Evolutionary conservation across 2,888 invertebrate species (phyloP).

Genomic region (Stegophylla sp.): DNA sequence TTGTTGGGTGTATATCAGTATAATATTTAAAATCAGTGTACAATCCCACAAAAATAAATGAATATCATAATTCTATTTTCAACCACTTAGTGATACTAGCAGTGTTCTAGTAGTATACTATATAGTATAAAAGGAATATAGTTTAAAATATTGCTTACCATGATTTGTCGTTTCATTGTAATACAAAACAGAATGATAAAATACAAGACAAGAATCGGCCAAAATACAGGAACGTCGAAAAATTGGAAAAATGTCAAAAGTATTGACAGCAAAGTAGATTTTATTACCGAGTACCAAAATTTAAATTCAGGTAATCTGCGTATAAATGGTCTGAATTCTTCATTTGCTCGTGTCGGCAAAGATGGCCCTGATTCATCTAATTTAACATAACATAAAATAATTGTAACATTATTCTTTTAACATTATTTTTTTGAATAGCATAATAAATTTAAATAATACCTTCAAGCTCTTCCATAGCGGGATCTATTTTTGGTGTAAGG

Average conservation of each 20-base stretch:
- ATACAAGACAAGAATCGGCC: conserved; percentile 99
- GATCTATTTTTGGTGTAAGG: conserved; percentile 99
- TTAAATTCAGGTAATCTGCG: conserved; percentile 96
- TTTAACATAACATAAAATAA: conserved; percentile 59
- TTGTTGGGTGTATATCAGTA: too few relatives aligned
- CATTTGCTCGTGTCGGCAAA: conserved; percentile 91
- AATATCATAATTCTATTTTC: not conserved
- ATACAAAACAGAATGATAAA: conserved; percentile 97
- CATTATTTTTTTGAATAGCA: conserved; percentile 63
- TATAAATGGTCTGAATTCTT: conserved; percentile 99
- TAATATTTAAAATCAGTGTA: too few relatives aligned
- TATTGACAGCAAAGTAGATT: conserved; percentile 88
- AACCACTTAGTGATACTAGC: too few relatives aligned
- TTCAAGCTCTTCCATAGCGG: conserved; percentile 63
- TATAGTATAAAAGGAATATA: conserved; percentile 60
- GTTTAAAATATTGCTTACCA: conserved; percentile 71
- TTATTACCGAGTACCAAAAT: conserved; percentile 97
- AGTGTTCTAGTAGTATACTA: too few relatives aligned
- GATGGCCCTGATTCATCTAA: conserved; percentile 86
- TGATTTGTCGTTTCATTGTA: conserved; percentile 99
- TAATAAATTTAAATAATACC: conserved; percentile 61
- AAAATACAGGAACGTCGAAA: conserved; percentile 99
- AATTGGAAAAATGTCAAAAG: conserved; percentile 95
- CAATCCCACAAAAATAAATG: too few relatives aligned
- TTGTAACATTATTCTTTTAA: not conserved